These are phyloP conservation scores for Calliopum simillimum DNA, from an alignment of 2,888 invertebrate genomes.

Conservation along the genomic window DNA sequence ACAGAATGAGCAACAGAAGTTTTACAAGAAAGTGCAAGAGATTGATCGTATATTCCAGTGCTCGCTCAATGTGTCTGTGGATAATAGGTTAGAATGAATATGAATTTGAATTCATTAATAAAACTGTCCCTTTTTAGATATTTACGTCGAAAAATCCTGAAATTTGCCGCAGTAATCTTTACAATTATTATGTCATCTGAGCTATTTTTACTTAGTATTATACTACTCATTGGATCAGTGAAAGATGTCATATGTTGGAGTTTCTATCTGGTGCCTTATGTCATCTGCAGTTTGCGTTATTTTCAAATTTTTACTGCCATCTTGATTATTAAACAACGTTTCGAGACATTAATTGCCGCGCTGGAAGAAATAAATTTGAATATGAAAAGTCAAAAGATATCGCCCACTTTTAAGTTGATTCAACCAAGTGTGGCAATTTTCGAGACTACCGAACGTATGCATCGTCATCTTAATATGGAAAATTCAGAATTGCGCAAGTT, in stretches of 20 bases:
- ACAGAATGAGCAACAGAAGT: constrained; percentile 46
- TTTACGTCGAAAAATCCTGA: constrained; percentile 44
- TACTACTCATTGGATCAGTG: constrained; percentile 40
- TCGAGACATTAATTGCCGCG: constrained; percentile 52
- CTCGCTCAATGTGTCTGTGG: constrained; percentile 53
- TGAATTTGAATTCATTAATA: not conserved
- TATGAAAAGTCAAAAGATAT: not conserved
- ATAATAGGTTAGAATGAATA: constrained; percentile 46
- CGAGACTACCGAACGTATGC: constrained; percentile 12
- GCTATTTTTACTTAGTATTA: constrained; percentile 49
- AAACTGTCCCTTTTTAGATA: constrained; percentile 29
- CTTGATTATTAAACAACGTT: constrained; percentile 54
- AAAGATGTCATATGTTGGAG: constrained; percentile 54
- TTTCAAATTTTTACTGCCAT: constrained; percentile 60
- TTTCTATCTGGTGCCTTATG: constrained; percentile 55
- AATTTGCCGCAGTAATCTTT: constrained; percentile 48
- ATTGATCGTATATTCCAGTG: constrained; percentile 58
- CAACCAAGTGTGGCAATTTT: not conserved
- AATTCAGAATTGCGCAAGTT: constrained; percentile 50
- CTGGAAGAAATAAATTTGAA: constrained; percentile 50
- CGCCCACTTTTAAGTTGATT: constrained; percentile 12
- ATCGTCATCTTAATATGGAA: constrained; percentile 38
- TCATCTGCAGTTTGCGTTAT: constrained; percentile 58
- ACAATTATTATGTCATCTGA: constrained; percentile 51
- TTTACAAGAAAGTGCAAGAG: constrained; percentile 53